Evolutionary conservation across 2,888 invertebrate genomes (phyloP).

Genomic region (Phalera bucephala): DNA sequence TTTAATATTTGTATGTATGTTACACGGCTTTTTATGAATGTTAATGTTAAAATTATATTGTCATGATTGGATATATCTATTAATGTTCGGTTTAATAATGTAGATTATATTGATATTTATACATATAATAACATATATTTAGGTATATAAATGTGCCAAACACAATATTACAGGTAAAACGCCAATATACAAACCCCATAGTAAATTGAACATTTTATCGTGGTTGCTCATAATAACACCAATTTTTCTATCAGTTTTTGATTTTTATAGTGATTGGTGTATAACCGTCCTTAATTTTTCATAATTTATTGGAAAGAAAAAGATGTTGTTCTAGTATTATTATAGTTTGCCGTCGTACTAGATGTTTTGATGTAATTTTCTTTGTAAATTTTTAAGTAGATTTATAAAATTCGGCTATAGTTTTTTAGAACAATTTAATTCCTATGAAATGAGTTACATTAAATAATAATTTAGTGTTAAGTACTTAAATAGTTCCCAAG

Average conservation of each 20-base stretch:
- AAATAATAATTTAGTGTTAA: too few relatives aligned
- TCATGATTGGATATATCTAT: constrained; percentile 49
- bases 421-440: constrained; percentile 7
- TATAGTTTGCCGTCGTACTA: too few relatives aligned
- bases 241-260: constrained; percentile 32
- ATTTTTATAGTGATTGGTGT: constrained; percentile 28
- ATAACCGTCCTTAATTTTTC: constrained; percentile 37
- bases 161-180: constrained; percentile 64
- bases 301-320: too few relatives aligned
- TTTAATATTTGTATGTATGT: constrained; percentile 52
- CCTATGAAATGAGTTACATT: too few relatives aligned
- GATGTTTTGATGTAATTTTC: constrained; percentile 4
- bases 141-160: constrained; percentile 61
- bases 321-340: too few relatives aligned
- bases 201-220: constrained; percentile 22
- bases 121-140: constrained; percentile 37
- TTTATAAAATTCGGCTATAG: too few relatives aligned
- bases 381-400: constrained; percentile 6
- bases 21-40: constrained; percentile 60
- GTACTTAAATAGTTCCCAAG: too few relatives aligned
- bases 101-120: constrained; percentile 47
- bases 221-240: constrained; percentile 56
- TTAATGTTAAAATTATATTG: constrained; percentile 52
- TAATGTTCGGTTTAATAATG: constrained; percentile 46
- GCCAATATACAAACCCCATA: constrained; percentile 59